phyloP scores from a whole-genome alignment of 2,888 invertebrate species.

The Holacanthella duospinosa region DNA sequence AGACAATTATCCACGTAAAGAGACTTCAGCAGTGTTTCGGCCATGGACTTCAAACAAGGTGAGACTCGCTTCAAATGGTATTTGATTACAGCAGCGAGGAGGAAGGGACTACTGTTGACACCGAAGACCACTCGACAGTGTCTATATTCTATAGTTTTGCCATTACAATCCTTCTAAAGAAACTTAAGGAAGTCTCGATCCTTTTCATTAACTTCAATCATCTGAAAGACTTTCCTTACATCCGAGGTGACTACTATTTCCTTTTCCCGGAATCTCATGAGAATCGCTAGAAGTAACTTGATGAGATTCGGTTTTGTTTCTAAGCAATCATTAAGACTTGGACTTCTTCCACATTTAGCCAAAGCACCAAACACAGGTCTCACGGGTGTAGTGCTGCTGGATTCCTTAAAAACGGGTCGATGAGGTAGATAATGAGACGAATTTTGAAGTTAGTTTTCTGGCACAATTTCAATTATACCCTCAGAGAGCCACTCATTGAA shows the following conservation, averaged over 20 bases:
- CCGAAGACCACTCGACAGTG: slow-evolving; percentile 37
- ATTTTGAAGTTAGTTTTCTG: no score
- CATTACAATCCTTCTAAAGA: slow-evolving; percentile 29
- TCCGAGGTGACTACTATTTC: slow-evolving; percentile 30
- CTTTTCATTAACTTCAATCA: slow-evolving; percentile 29
- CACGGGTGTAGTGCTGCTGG: not conserved
- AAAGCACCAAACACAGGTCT: slow-evolving; percentile 5
- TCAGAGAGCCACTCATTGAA: slow-evolving; percentile 1
- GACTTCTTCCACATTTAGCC: slow-evolving; percentile 1
- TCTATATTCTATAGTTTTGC: slow-evolving; percentile 12
- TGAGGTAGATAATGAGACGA: slow-evolving; percentile 19
- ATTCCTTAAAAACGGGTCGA: slow-evolving; percentile 21
- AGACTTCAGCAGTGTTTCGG: no score
- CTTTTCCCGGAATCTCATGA: slow-evolving; percentile 1
- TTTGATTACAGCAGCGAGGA: not conserved
- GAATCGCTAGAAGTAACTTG: slow-evolving; percentile 17
- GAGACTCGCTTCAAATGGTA: no score
- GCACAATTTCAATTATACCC: slow-evolving; percentile 4
- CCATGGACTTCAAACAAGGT: no score
- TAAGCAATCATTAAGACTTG: slow-evolving; percentile 27
- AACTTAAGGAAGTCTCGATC: slow-evolving; percentile 38
- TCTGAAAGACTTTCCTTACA: slow-evolving; percentile 38
- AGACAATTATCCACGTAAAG: no score
- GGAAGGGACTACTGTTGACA: slow-evolving; percentile 1
- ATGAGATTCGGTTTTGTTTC: slow-evolving; percentile 23